Conservation (phyloP, 2,888 invertebrate species). For the Callimorpha dominula region DNA sequence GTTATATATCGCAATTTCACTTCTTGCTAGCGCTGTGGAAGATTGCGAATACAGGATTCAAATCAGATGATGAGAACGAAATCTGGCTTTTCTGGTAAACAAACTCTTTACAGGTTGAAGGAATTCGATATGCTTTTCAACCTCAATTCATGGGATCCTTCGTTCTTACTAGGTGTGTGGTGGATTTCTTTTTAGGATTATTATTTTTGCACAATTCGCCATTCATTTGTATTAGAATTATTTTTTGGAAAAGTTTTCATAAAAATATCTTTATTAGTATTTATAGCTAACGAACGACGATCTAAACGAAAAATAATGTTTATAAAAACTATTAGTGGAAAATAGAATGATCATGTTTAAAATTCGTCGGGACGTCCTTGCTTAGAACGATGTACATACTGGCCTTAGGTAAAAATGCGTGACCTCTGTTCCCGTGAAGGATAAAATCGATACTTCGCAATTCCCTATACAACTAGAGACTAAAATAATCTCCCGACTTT, state of each 20-base stretch:
- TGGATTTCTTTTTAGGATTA: neutral
- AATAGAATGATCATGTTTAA: constrained; percentile 30
- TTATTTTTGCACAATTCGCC: neutral
- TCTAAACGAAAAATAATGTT: constrained; percentile 11
- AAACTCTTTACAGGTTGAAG: neutral
- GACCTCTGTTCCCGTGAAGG: constrained; percentile 25
- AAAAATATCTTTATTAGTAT: neutral
- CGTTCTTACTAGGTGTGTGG: neutral
- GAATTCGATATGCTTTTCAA: neutral
- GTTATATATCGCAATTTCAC: too few relatives aligned
- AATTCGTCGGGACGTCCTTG: constrained; percentile 26
- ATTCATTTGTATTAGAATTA: neutral
- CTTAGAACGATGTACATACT: constrained; percentile 24
- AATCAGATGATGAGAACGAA: neutral
- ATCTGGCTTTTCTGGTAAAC: neutral
- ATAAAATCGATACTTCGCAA: constrained; percentile 36
- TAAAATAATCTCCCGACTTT: constrained; percentile 25
- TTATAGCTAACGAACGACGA: too few relatives aligned
- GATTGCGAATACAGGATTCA: neutral
- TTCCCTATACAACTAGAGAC: constrained; percentile 14
- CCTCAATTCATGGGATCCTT: neutral
- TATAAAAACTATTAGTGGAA: constrained; percentile 17
- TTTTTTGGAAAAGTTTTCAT: neutral
- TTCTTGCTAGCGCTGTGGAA: too few relatives aligned
- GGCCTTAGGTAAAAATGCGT: constrained; percentile 32